Conservation (phyloP, 35 echinoderm and acorn worm species). For the Apostichopus parvimensis region DNA sequence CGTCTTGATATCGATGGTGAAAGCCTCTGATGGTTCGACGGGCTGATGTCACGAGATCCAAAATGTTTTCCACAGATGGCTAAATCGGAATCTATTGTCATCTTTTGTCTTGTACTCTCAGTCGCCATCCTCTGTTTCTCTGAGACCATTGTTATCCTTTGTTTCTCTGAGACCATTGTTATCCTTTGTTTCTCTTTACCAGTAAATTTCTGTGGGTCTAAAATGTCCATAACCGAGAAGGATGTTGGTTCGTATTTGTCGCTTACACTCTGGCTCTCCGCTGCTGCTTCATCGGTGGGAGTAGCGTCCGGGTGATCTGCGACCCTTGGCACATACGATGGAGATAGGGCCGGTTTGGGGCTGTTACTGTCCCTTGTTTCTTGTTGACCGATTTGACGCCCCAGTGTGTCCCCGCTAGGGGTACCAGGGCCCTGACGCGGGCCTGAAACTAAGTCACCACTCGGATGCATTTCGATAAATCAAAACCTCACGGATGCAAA, state of each 20-base stretch:
- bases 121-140: not conserved
- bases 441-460: conserved; percentile 4
- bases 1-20: not conserved
- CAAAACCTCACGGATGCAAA: not conserved
- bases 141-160: not conserved
- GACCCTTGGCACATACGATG: not conserved
- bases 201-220: conserved; percentile 34
- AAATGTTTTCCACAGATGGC: not conserved
- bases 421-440: conserved; percentile 16
- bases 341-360: conserved; percentile 25
- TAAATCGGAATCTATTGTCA: not conserved
- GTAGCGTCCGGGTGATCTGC: not conserved
- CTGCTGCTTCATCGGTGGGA: not conserved
- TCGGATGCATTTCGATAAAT: conserved; percentile 21
- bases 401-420: conserved; percentile 11
- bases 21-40: not conserved
- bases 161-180: not conserved
- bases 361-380: conserved; percentile 22
- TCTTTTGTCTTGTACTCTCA: not conserved
- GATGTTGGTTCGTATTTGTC: not conserved
- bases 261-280: not conserved
- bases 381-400: not conserved
- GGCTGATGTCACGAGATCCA: not conserved
- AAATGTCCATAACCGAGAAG: conserved; percentile 38
- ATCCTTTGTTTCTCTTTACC: not conserved